These are phyloP conservation scores for Drosophila monieri DNA, from an alignment of 2,888 invertebrate species.

Conservation along the genomic window DNA sequence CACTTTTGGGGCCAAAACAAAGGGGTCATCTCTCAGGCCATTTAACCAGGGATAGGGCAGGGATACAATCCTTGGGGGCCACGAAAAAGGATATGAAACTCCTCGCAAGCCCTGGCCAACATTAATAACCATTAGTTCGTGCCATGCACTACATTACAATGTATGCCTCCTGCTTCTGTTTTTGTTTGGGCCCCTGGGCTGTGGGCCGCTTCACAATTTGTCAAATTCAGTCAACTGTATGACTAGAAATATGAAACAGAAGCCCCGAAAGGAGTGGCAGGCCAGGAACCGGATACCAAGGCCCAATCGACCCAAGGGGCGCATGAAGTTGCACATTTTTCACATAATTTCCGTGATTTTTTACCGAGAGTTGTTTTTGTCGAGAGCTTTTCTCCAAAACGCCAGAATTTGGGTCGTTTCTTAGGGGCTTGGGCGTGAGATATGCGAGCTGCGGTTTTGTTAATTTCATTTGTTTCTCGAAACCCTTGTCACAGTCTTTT, in stretches of 20 bases:
- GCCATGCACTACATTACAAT: conserved; percentile 15
- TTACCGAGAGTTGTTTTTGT: conserved; percentile 9
- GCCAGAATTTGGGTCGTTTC: conserved; percentile 63
- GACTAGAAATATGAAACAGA: conserved; percentile 48
- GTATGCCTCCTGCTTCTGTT: conserved; percentile 10
- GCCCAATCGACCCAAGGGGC: conserved; percentile 31
- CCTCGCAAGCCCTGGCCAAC: conserved; percentile 65
- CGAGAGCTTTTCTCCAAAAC: conserved; percentile 45
- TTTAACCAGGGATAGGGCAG: conserved; percentile 49
- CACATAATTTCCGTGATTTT: conserved; percentile 63
- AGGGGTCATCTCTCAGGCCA: conserved; percentile 51
- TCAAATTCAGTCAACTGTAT: conserved; percentile 75
- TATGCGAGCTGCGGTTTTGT: conserved; percentile 22
- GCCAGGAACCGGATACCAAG: conserved; percentile 27
- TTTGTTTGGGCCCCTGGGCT: conserved; percentile 18
- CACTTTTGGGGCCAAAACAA: conserved; percentile 40
- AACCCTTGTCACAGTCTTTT: conserved; percentile 62
- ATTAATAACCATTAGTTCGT: conserved; percentile 75
- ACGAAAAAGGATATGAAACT: conserved; percentile 12
- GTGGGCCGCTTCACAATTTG: conserved; percentile 70
- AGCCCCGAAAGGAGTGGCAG: conserved; percentile 27
- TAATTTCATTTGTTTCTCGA: conserved; percentile 42
- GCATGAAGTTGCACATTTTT: conserved; percentile 75
- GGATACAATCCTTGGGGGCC: conserved; percentile 13
- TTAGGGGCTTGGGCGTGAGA: conserved; percentile 13